Conservation (phyloP, 2,797 vertebrate species). For the Cyclopterus lumpus region DNA sequence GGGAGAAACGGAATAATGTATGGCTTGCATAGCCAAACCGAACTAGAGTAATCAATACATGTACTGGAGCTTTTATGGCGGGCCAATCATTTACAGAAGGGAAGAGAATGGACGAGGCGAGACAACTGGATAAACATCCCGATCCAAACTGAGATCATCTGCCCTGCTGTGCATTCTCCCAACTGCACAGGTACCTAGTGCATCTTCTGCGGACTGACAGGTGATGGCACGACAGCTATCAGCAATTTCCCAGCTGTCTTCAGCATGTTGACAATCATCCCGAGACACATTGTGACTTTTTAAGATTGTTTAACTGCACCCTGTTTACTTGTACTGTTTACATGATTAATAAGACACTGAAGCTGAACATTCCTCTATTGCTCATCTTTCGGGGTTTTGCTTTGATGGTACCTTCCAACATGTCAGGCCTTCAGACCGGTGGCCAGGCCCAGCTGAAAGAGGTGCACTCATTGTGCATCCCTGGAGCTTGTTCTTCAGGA, state of each 20-base stretch:
- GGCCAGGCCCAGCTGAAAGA: too few species aligned
- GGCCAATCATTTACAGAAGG: not conserved
- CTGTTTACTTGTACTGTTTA: not conserved
- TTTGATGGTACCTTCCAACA: too few species aligned
- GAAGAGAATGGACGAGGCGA: not conserved
- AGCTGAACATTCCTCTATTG: not conserved
- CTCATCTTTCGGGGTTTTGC: too few species aligned
- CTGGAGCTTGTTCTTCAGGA: too few species aligned
- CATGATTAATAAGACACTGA: not conserved
- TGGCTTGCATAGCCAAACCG: too few species aligned
- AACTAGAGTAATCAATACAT: not conserved
- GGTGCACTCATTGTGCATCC: not conserved
- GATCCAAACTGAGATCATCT: not conserved
- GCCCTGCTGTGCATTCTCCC: not conserved
- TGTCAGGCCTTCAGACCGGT: not conserved
- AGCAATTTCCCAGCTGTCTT: not conserved
- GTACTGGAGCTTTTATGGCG: not conserved
- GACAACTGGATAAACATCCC: not conserved
- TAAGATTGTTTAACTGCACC: not conserved
- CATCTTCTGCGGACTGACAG: not conserved
- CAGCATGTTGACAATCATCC: not conserved
- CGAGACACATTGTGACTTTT: not conserved
- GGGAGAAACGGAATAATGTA: too few species aligned
- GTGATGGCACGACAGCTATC: not conserved
- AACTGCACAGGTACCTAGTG: not conserved